These are phyloP conservation scores for Eutolmus rufibarbis DNA, from an alignment of 2,888 invertebrate species.

Conservation along the genomic window DNA sequence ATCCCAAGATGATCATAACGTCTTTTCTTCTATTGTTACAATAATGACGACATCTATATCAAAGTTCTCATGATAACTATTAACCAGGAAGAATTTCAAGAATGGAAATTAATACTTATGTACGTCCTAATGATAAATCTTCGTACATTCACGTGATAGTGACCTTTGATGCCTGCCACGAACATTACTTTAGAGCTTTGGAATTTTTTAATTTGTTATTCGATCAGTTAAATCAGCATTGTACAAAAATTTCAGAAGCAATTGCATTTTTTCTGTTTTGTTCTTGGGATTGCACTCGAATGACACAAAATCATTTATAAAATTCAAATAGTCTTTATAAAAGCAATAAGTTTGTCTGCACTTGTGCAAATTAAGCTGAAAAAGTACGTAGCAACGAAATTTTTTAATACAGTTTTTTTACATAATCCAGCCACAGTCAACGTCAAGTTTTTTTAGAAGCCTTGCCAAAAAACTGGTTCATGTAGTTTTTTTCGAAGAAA, in stretches of 20 bases:
- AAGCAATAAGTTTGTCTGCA: background rate
- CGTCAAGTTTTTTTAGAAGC: background rate
- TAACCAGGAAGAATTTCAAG: background rate
- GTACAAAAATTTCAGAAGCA: background rate
- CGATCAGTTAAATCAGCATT: background rate
- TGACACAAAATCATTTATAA: background rate
- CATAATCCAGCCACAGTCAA: background rate
- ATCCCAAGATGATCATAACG: background rate
- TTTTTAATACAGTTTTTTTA: background rate
- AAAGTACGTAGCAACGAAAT: background rate
- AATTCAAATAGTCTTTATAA: background rate
- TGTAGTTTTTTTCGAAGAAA: background rate
- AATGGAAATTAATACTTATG: background rate
- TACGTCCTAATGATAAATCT: background rate
- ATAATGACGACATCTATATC: background rate
- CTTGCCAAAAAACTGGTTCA: background rate
- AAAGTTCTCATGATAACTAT: background rate
- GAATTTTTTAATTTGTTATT: background rate
- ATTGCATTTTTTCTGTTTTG: background rate
- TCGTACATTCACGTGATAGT: background rate
- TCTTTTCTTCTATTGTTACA: background rate
- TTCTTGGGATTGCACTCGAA: background rate
- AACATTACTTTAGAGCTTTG: background rate
- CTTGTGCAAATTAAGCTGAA: background rate
- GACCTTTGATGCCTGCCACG: background rate